phyloP scores from a whole-genome alignment of 2,113 vertebrate genomes.

The Urocitellus parryii region DNA sequence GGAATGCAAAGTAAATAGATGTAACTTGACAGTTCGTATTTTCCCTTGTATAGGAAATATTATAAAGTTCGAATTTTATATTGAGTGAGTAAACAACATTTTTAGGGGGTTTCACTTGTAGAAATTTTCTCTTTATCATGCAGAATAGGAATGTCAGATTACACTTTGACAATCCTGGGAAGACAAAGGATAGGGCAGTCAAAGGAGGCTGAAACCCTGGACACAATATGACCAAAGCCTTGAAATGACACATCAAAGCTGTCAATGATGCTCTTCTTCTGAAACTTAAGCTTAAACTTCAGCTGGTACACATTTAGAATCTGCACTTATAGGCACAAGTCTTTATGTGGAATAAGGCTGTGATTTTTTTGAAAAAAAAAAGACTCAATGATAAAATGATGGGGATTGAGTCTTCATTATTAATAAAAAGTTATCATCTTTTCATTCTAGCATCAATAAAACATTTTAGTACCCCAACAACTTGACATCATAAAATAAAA shows the following conservation, averaged over 20 bases:
- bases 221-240: background rate
- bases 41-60: background rate
- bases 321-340: background rate
- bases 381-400: background rate
- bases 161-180: background rate
- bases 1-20: background rate
- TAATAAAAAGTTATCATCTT: background rate
- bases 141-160: background rate
- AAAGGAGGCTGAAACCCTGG: background rate
- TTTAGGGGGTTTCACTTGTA: background rate
- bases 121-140: background rate
- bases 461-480: background rate
- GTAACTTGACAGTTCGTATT: background rate
- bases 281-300: background rate
- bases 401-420: background rate
- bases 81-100: background rate
- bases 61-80: slow-evolving; percentile 49
- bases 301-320: background rate
- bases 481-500: background rate
- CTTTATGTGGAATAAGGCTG: background rate
- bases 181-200: background rate
- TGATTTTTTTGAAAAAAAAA: background rate
- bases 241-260: slow-evolving; percentile 28
- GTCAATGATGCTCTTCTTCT: background rate
- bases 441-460: background rate